These are phyloP conservation scores for Aurelia sp. DNA, from an alignment of 30 jellyfish, hydroid and myxozoan species.

Conservation along the genomic window DNA sequence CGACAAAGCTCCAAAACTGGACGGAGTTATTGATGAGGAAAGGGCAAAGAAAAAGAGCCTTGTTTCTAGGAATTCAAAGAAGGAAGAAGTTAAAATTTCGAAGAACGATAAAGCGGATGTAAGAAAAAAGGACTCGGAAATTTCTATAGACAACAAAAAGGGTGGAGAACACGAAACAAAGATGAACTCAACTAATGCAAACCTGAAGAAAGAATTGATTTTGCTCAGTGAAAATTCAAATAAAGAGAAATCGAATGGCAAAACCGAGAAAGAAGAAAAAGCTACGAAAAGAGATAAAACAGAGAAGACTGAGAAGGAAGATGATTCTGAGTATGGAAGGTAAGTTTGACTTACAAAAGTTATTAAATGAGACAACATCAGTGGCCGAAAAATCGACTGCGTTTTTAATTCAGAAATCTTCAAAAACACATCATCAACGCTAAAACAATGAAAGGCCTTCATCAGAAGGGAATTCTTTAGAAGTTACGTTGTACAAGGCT, in stretches of 20 bases:
- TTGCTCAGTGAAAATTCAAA: neutral
- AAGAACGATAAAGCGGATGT: neutral
- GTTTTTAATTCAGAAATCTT: too few species aligned
- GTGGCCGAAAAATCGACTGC: neutral
- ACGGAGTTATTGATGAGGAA: neutral
- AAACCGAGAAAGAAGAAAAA: constrained; percentile 1
- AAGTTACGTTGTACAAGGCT: too few species aligned
- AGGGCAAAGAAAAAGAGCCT: neutral
- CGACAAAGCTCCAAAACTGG: neutral
- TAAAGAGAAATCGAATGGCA: neutral
- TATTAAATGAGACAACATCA: neutral
- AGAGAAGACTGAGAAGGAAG: neutral
- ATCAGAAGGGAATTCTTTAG: too few species aligned
- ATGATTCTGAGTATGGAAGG: constrained; percentile 42
- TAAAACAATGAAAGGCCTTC: too few species aligned
- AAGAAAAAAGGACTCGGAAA: neutral
- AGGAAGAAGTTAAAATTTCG: neutral
- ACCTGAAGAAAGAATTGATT: neutral
- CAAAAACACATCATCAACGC: too few species aligned
- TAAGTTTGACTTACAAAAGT: too few species aligned
- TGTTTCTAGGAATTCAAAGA: constrained; percentile 1
- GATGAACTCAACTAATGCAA: neutral
- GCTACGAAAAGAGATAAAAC: constrained; percentile 31
- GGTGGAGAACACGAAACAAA: neutral
- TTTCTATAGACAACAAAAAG: neutral